phyloP scores from a whole-genome alignment of 2,113 vertebrate genomes.

The Brachyhypopomus gauderio region DNA sequence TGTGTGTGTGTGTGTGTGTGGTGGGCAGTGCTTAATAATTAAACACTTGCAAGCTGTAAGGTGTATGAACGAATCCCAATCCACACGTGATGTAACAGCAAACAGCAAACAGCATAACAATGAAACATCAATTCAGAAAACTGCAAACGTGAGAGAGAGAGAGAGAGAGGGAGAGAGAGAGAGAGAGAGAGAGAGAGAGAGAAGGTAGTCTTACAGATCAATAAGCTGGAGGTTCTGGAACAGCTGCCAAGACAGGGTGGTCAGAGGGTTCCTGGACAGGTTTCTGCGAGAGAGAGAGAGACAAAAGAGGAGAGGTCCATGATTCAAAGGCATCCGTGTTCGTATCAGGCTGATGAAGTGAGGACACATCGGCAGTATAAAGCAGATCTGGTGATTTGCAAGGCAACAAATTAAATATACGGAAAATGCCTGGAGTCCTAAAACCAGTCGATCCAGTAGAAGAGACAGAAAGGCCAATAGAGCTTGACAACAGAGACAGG shows the following conservation, averaged over 20 bases:
- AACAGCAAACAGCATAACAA: not conserved
- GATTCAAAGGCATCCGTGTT: constrained; percentile 8
- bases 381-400: constrained; percentile 57
- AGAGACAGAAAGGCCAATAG: constrained; percentile 34
- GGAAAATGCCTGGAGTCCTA: constrained; percentile 39
- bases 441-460: constrained; percentile 49
- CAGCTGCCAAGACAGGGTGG: constrained; percentile 85
- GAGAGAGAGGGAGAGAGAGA: too few species aligned
- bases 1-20: too few species aligned
- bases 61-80: not conserved
- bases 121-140: not conserved
- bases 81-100: not conserved
- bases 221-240: constrained; percentile 86
- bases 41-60: not conserved
- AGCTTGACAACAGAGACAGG: constrained; percentile 7
- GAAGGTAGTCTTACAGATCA: constrained; percentile 81
- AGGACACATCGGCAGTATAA: constrained; percentile 28
- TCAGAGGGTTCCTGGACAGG: constrained; percentile 86
- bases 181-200: too few species aligned
- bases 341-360: constrained; percentile 41
- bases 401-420: constrained; percentile 57
- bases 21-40: too few species aligned
- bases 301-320: constrained; percentile 23
- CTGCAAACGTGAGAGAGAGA: not conserved
- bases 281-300: constrained; percentile 74